Conservation (phyloP, 2,797 vertebrate species). For the Mormyrops attenuatus region DNA sequence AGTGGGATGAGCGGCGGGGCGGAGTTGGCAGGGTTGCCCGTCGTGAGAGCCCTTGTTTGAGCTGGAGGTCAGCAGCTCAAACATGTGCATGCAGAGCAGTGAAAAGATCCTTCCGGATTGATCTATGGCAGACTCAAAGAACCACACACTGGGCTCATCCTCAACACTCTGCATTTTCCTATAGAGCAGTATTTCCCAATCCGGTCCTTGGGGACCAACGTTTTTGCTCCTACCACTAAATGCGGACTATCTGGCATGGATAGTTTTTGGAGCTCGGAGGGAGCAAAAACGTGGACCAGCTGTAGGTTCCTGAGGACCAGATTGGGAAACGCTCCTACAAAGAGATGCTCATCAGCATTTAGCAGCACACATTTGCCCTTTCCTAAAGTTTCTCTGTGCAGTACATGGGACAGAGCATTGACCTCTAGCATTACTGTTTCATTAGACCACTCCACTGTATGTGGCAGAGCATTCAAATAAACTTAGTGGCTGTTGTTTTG, state of each 20-base stretch:
- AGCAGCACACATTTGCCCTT: not conserved
- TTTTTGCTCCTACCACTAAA: not conserved
- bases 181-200: not conserved
- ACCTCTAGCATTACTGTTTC: not conserved
- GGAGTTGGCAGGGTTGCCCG: not conserved
- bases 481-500: not conserved
- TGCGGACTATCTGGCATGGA: not conserved
- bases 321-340: not conserved
- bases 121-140: constrained; percentile 39
- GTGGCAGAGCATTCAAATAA: not conserved
- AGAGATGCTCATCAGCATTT: not conserved
- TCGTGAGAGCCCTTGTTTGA: not conserved
- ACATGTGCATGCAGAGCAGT: constrained; percentile 41
- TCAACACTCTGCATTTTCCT: not conserved
- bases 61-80: constrained; percentile 39
- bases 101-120: constrained; percentile 49
- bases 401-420: not conserved
- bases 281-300: not conserved
- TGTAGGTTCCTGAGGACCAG: not conserved
- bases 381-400: not conserved
- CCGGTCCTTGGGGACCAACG: not conserved
- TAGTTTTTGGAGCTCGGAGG: not conserved
- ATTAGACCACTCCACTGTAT: not conserved
- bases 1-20: not conserved
- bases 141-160: not conserved